These are phyloP conservation scores for Trachemys scripta DNA, from an alignment of 2,113 vertebrate genomes.

Conservation along the genomic window DNA sequence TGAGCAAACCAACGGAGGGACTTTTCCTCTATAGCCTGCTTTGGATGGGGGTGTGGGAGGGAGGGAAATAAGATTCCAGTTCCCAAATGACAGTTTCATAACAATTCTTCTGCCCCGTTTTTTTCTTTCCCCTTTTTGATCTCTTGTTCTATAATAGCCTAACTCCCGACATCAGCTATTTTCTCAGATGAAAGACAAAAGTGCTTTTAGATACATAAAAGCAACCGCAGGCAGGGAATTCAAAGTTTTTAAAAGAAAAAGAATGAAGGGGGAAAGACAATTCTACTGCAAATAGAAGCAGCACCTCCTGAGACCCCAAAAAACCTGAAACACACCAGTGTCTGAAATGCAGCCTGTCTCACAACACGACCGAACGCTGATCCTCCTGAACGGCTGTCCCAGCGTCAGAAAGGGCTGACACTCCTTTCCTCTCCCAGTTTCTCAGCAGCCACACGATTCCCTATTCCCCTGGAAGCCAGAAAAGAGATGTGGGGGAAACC, in stretches of 20 bases:
- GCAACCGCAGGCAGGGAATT: constrained; percentile 41
- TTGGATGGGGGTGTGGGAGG: background rate
- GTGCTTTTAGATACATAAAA: constrained; percentile 73
- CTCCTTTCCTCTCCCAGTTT: background rate
- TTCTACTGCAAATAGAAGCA: background rate
- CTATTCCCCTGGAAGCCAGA: background rate
- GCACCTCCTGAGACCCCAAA: background rate
- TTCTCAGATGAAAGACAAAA: constrained; percentile 78
- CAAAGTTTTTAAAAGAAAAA: constrained; percentile 60
- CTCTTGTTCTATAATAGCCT: constrained; percentile 22
- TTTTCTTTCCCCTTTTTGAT: constrained; percentile 53
- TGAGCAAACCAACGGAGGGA: constrained; percentile 5
- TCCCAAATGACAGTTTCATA: constrained; percentile 60
- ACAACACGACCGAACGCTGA: background rate
- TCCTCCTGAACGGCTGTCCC: background rate
- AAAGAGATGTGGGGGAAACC: background rate
- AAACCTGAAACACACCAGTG: background rate
- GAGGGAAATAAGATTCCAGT: constrained; percentile 56
- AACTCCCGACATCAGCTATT: constrained; percentile 62
- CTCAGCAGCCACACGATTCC: background rate
- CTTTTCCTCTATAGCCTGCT: constrained; percentile 7
- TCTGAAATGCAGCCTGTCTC: background rate
- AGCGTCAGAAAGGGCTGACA: background rate
- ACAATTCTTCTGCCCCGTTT: background rate
- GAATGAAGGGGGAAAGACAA: background rate